Evolutionary conservation across 2,113 vertebrate genomes (phyloP).

Genomic region (Sciurus niger): DNA sequence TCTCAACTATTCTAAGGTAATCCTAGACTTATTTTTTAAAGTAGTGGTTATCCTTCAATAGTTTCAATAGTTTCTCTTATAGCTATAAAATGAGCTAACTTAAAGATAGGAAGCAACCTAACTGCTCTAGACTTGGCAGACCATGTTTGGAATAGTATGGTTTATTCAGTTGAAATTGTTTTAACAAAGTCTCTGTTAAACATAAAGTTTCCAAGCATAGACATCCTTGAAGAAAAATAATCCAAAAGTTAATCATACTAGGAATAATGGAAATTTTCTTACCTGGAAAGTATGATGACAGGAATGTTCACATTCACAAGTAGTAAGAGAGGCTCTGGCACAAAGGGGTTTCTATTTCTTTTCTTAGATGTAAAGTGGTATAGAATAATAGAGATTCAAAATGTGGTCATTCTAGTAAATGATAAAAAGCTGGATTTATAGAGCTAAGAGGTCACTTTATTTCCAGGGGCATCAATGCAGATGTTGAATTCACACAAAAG

Average conservation of each 20-base stretch:
- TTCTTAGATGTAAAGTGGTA: slow-evolving; percentile 52
- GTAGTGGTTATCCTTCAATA: neutral
- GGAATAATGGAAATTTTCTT: slow-evolving; percentile 34
- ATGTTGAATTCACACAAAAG: slow-evolving; percentile 71
- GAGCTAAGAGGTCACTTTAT: slow-evolving; percentile 63
- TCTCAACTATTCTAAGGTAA: neutral
- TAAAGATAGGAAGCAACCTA: neutral
- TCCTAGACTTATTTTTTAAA: slow-evolving; percentile 10
- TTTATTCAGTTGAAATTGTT: neutral
- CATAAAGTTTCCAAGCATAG: neutral
- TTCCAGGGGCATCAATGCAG: slow-evolving; percentile 62
- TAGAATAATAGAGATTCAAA: slow-evolving; percentile 62
- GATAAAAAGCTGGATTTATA: slow-evolving; percentile 49
- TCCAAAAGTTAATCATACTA: slow-evolving; percentile 33
- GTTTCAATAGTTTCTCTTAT: neutral
- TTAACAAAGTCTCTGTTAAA: neutral
- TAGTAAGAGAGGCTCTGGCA: slow-evolving; percentile 26
- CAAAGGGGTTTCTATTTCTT: slow-evolving; percentile 53
- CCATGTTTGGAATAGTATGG: neutral
- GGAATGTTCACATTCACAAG: slow-evolving; percentile 38
- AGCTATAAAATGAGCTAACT: neutral
- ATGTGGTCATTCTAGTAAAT: slow-evolving; percentile 42
- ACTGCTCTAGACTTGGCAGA: neutral
- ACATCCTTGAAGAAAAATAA: slow-evolving; percentile 12
- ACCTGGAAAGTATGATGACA: slow-evolving; percentile 26